A percentile compares a stretch with the other conserved stretches of the same genome.
Conservation (phyloP, 2,797 vertebrate genomes). For the Anguilla anguilla region DNA sequence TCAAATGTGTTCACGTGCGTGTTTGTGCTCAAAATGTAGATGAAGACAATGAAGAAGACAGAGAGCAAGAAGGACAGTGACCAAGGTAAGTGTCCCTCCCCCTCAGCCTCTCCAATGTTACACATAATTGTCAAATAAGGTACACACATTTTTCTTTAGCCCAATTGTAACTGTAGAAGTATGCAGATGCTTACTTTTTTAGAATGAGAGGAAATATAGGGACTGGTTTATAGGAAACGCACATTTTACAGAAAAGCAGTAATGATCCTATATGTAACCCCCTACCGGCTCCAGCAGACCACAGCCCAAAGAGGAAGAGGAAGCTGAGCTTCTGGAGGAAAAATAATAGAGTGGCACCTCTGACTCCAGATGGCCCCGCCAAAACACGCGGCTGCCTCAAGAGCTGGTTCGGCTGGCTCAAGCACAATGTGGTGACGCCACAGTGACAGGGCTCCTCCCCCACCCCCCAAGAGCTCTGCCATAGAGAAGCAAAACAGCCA, state of each 20-base stretch:
- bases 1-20: no score
- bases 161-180: background rate
- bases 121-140: slow-evolving; percentile 28
- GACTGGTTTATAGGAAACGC: no score
- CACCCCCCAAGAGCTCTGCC: no score
- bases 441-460: background rate
- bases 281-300: background rate
- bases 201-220: background rate
- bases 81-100: no score
- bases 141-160: slow-evolving; percentile 24
- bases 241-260: background rate
- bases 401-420: background rate
- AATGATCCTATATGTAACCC: background rate
- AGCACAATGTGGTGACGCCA: background rate
- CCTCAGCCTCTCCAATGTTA: background rate
- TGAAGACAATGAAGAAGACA: no score
- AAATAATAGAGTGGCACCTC: background rate
- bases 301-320: background rate
- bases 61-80: no score
- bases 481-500: no score
- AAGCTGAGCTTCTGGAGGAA: background rate
- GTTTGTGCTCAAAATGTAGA: no score
- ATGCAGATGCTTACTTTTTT: slow-evolving; percentile 18
- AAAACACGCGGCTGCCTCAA: background rate
- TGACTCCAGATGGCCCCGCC: background rate